Base-by-base conservation (phyloP, 1,140 invertebrate genomes). In the Dendroctonus valens region DNA sequence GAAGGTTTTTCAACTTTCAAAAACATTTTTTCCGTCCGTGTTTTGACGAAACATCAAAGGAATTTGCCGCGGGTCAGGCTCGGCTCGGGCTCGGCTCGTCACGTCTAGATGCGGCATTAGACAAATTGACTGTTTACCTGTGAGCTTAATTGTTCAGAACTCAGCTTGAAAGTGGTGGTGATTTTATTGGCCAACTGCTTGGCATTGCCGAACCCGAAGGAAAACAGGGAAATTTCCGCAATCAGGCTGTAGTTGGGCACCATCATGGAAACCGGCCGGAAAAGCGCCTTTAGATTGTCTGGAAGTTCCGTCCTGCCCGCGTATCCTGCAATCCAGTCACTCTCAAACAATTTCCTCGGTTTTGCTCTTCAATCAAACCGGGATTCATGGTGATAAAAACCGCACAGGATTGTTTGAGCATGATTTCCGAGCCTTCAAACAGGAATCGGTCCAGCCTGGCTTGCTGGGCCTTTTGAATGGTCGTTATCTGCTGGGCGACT, bases 381-480 rank as follows among this genome's bases (percentile, higher is more conserved):
- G 88, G 88, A 79, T 89, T 90, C 87, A 90, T 90, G 3, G 89
- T 91, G 54, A 91, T 89, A 70, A 89, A 89, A 5, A 87, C 85
- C 2, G 86, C 86, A 72, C 87, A 88, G 0, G 86, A 85, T 5
- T 83, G 76, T 71, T 88, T 86, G 58, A 90, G 71, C 7, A 70
- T 77, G 39, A 77, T 75, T 59, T 77, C 75, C 8, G 81, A 80
- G 1, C 86, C 88, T 77, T 90, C 88, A 79, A 90, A 90, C 7
- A 86, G 59, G 69, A 89, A 84, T 39, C 81, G 6, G 14, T 80
- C 79, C 3, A 76, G 55, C 8, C 77, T 61, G 4, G 78, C 72
- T 49, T 81, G 78, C 65, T 84, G 82, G 0, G 83, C 83, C 62
- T 83, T 82, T 65, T 85, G 83, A 60, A 90, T 88, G 7, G 86